Percentiles rank a stretch among this genome's conserved stretches.
Evolutionary conservation across 2,888 invertebrate genomes (phyloP).

Genomic region (Heteromyza rotundicornis): DNA sequence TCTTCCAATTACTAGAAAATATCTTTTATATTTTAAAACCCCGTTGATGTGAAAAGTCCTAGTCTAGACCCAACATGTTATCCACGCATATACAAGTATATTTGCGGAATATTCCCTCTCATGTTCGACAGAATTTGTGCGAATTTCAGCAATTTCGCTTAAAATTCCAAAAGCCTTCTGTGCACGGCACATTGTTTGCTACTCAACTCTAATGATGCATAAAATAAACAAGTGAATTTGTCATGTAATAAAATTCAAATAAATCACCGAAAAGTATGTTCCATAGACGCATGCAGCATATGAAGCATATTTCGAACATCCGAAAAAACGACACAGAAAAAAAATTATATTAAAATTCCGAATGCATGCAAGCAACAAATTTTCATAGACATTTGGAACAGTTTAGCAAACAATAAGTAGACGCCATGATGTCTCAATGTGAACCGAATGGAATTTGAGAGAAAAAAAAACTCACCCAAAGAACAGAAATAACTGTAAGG

Average conservation of each 20-base stretch:
- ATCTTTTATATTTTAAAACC: too few relatives aligned
- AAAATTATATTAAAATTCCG: not conserved
- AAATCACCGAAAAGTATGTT: not conserved
- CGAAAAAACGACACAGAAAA: not conserved
- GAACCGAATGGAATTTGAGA: not conserved
- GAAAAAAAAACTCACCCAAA: too few relatives aligned
- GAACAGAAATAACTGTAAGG: too few relatives aligned
- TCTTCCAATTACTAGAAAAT: too few relatives aligned
- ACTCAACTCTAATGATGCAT: not conserved
- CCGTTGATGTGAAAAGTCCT: too few relatives aligned
- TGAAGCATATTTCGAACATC: not conserved
- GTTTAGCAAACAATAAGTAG: conserved; percentile 8
- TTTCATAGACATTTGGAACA: conserved; percentile 3
- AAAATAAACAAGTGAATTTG: not conserved
- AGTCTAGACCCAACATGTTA: too few relatives aligned
- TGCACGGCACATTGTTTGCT: too few relatives aligned
- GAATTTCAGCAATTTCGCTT: too few relatives aligned
- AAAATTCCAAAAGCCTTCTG: too few relatives aligned
- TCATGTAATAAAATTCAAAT: not conserved
- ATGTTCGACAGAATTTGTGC: too few relatives aligned
- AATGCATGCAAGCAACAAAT: conserved; percentile 7
- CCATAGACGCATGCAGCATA: not conserved
- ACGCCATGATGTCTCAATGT: not conserved
- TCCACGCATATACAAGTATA: too few relatives aligned
- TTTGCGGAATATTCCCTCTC: too few relatives aligned